These are phyloP conservation scores for Amphiura filiformis DNA, from an alignment of 35 echinoderm and acorn worm species.

Conservation along the genomic window DNA sequence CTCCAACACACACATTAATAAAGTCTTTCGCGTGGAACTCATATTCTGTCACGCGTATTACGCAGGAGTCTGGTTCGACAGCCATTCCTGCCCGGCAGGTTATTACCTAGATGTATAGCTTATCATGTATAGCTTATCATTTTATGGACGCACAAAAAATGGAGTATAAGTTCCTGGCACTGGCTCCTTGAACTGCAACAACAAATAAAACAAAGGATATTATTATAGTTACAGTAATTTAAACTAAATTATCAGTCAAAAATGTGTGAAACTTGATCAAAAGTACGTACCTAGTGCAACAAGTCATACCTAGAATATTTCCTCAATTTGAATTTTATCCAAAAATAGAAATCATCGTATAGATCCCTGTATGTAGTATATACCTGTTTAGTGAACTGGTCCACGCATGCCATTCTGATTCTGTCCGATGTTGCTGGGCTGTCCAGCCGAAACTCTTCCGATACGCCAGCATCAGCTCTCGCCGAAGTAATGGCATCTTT, in stretches of 20 bases:
- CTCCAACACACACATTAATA: no score
- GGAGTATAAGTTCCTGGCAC: conserved; percentile 76
- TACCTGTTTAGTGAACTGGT: conserved; percentile 76
- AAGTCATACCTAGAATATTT: no score
- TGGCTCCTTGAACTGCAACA: conserved; percentile 57
- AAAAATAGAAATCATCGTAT: no score
- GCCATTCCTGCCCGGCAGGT: no score
- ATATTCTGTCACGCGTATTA: no score
- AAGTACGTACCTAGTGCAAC: neutral
- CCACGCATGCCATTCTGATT: conserved; percentile 74
- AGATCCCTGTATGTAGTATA: neutral
- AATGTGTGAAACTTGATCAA: no score
- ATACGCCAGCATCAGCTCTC: conserved; percentile 65
- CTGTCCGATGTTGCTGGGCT: conserved; percentile 73
- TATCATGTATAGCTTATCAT: no score
- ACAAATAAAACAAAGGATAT: neutral
- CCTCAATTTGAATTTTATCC: no score
- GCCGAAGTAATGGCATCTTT: conserved; percentile 82
- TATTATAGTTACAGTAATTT: no score
- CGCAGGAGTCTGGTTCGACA: no score
- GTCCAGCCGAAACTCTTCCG: conserved; percentile 55
- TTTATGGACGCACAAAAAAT: conserved; percentile 72
- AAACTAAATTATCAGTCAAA: neutral
- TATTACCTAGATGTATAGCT: no score
- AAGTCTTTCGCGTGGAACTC: no score